These are phyloP conservation scores for Pantherophis vulpinus DNA, from an alignment of 2,797 vertebrate species.

Conservation along the genomic window DNA sequence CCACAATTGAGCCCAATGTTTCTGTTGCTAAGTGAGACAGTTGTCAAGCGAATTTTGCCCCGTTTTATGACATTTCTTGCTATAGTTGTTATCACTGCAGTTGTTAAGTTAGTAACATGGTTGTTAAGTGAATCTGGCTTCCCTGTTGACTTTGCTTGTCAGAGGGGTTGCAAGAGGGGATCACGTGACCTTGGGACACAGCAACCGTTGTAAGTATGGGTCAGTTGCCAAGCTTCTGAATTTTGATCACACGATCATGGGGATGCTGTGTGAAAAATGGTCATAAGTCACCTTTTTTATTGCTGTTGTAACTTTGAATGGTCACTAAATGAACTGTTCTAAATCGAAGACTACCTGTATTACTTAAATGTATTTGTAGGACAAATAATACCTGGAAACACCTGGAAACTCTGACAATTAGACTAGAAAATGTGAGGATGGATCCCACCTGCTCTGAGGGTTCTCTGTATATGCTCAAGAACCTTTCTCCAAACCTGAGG, in stretches of 20 bases:
- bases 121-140: not conserved
- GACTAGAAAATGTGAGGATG: not conserved
- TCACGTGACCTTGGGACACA: not conserved
- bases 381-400: too few relatives aligned
- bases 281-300: not conserved
- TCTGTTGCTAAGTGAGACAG: not conserved
- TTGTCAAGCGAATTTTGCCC: not conserved
- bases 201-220: not conserved
- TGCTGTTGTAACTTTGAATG: not conserved
- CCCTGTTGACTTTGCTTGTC: not conserved
- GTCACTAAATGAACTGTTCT: not conserved
- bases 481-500: not conserved
- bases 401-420: not conserved
- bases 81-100: not conserved
- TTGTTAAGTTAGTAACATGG: not conserved
- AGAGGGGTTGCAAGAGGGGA: not conserved
- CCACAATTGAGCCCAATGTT: not conserved
- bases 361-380: not conserved
- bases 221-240: not conserved
- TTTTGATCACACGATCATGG: not conserved
- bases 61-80: not conserved
- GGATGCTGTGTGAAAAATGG: not conserved
- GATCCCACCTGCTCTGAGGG: too few relatives aligned
- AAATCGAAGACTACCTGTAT: not conserved
- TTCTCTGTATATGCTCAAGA: too few relatives aligned